Evolutionary conservation across 2,888 invertebrate genomes (phyloP).

Genomic region (Cryptocephalus moraei): DNA sequence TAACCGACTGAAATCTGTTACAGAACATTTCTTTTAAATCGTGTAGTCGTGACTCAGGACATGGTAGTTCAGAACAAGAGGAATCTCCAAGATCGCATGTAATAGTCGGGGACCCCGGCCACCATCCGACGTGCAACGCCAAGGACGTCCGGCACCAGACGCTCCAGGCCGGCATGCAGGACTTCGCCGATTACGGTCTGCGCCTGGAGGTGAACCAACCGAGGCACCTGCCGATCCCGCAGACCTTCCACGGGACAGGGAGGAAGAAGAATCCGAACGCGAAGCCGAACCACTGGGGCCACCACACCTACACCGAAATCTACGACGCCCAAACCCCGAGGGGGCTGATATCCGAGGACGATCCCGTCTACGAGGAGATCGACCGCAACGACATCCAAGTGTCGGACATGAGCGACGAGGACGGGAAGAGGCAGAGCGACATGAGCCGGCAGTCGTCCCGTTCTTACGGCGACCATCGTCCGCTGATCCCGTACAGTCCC

Average conservation of each 20-base stretch:
- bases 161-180: conserved; percentile 27
- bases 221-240: conserved; percentile 28
- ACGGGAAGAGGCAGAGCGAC: conserved; percentile 61
- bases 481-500: conserved; percentile 69
- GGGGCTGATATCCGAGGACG: conserved; percentile 52
- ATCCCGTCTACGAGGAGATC: conserved; percentile 75
- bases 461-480: conserved; percentile 71
- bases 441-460: conserved; percentile 61
- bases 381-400: conserved; percentile 62
- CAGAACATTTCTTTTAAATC: conserved; percentile 85
- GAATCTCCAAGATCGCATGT: conserved; percentile 54
- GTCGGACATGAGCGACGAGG: conserved; percentile 72
- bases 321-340: conserved; percentile 44
- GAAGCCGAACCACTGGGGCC: conserved; percentile 32
- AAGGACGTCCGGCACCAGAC: conserved; percentile 44
- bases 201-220: conserved; percentile 25
- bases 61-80: conserved; percentile 55
- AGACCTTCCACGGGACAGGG: conserved; percentile 27
- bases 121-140: conserved; percentile 41
- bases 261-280: conserved; percentile 30
- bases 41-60: conserved; percentile 53
- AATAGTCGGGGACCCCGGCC: conserved; percentile 42
- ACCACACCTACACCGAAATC: conserved; percentile 73
- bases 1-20: conserved; percentile 15
- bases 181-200: conserved; percentile 28